These are phyloP conservation scores for Syrmaticus mikado DNA, from an alignment of 2,113 vertebrate genomes.

Conservation along the genomic window DNA sequence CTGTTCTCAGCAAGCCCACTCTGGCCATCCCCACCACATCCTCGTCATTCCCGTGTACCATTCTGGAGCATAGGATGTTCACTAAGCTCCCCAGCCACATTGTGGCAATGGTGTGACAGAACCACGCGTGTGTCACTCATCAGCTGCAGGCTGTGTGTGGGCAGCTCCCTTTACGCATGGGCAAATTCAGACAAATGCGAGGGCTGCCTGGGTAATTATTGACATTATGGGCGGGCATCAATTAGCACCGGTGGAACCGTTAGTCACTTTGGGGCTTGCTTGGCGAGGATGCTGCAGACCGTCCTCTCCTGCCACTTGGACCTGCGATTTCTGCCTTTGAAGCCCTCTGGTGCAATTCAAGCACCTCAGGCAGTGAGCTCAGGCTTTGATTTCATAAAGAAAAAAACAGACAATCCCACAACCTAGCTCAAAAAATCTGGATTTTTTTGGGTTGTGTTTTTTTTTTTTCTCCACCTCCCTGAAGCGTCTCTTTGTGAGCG, in stretches of 20 bases:
- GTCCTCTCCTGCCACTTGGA: not conserved
- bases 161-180: not conserved
- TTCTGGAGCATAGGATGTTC: rapidly evolving
- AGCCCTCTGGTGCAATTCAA: not conserved
- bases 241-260: not conserved
- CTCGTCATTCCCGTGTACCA: rapidly evolving
- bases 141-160: not conserved
- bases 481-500: not conserved
- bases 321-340: not conserved
- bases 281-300: not conserved
- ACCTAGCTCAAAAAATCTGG: not conserved
- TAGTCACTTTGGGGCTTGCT: not conserved
- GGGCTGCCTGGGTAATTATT: conserved; percentile 5
- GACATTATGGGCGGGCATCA: not conserved
- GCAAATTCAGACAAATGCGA: not conserved
- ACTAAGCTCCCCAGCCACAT: not conserved
- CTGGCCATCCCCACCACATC: not conserved
- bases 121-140: not conserved
- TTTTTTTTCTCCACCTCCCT: rapidly evolving
- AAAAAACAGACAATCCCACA: not conserved
- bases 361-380: rapidly evolving
- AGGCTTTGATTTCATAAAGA: not conserved
- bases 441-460: not conserved
- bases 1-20: not conserved
- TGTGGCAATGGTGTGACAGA: too few species aligned